Evolutionary conservation across 2,113 vertebrate species (phyloP), one percentile per base, ranked within the genome.

Genomic region (Hippocampus abdominalis): DNA sequence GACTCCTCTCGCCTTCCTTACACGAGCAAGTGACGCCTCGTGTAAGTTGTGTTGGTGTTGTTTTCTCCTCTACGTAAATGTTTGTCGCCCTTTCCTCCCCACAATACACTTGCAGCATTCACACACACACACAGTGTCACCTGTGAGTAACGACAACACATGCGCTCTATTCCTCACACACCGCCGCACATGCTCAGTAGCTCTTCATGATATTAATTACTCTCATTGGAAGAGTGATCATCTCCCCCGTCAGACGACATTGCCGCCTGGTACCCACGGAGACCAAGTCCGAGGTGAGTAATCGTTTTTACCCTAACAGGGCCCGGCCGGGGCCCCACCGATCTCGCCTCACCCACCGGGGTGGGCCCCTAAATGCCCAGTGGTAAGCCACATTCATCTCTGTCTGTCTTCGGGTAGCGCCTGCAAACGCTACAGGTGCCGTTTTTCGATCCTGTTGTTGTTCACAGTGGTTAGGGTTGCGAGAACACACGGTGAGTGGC

Each of bases 221-320:
- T 93, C 93, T 95, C 93, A 94, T 95, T 95, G 94, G 94, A 95
- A 94, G 94, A 96, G 91, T 93, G 91, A 95, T 96, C 94, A 96
- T 96, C 91, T 84, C 87, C 84, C 87, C 88, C 92, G 57, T 95
- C 93, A 93, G 90, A 92, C 95, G 95, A 92, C 91, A 93, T 95
- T 93, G 95, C 86, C 76, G 70, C 84, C 77, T 76, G 90, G 92
- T 94, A 93, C 87, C 85, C 89, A 87, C 91, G 81, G 92, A 86
- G 88, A 87, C 82, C 80, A 32, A 8, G 89, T 91, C 90, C 91
- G 87, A 23, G 73, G 88, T 94, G 94, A 96, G 94, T 94, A 89
- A 96, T 95, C 88, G 25, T 78, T 89, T 73, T 83, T 67, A 63
- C 7, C 85, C 5, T 82, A 93, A 70, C 75, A 81, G 82, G 88